Base-by-base conservation (phyloP, 2,113 vertebrate species). In the Nesogale talazaci region DNA sequence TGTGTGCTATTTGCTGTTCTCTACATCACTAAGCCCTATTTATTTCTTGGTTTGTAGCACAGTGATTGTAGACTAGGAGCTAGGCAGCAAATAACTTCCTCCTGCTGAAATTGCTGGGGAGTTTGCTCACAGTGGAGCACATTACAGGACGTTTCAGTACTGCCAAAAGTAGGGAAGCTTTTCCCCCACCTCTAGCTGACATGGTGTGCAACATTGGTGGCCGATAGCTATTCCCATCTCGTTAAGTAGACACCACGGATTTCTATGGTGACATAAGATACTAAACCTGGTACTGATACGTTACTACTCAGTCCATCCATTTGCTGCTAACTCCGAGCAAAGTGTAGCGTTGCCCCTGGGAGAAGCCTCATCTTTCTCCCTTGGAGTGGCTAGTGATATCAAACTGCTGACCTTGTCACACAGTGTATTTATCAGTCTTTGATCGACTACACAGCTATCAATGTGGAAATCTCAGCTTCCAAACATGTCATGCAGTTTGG, bases 1-100 rank as follows among this genome's bases (percentile, higher is more conserved):
- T 92, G 52, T 29, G 12, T 69, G 87, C 88, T 94, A 76, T 92
- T 95, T 89, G 46, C 84, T 90, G 85, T 82, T 92, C 91, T 93
- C 87, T 63, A 27, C 83, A 77, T 89, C 87, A 81, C 82, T 89
- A 87, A 95, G 92, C 88, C 31, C 6, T 94, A 91, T 86, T 96
- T 95, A 89, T 93, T 95, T 95, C 92, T 95, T 86, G 59, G 94
- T 96, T 95, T 95, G 86, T 81, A 78, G 87, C 91, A 91, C 88
- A 83, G 65, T 61, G 78, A 94, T 94, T 86, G 94, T 70, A 72
- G 86, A 94, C 69, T 87, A 85, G 90, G 69, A 84, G 84, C 94
- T 84, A 86, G 72, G 87, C 70, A 91, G 91, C 70, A 88, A 94
- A 95, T 85, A 82, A 91, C 78, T 90, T 89, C 74, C 89, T 75